These are phyloP conservation scores for Heliconius himera DNA, from an alignment of 1,140 invertebrate genomes.

Conservation along the genomic window DNA sequence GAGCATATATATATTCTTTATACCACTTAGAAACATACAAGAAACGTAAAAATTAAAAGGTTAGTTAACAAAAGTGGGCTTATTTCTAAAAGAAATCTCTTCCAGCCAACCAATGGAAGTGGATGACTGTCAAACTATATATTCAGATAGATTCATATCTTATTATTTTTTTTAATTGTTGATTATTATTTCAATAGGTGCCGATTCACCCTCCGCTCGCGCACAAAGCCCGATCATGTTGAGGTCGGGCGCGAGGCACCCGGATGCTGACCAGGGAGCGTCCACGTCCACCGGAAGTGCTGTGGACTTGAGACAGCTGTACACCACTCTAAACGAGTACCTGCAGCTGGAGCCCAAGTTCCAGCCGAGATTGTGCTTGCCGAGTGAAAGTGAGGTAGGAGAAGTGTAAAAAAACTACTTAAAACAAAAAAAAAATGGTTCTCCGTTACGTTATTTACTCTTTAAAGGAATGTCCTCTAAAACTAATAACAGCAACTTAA, in stretches of 20 bases:
- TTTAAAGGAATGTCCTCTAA: background rate
- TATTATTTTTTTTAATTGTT: background rate
- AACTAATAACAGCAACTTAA: background rate
- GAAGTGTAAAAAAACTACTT: no score
- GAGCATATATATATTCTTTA: no score
- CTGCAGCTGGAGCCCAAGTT: constrained; percentile 86
- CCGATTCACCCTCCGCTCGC: constrained; percentile 76
- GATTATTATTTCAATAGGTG: constrained; percentile 48
- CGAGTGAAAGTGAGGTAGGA: constrained; percentile 80
- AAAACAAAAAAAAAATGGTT: background rate
- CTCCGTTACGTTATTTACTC: background rate
- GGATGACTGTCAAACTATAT: no score
- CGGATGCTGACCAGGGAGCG: constrained; percentile 60
- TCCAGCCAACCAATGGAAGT: no score
- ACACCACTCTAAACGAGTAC: constrained; percentile 86
- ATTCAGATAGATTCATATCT: background rate
- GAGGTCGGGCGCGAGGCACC: constrained; percentile 74
- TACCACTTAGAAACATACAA: no score
- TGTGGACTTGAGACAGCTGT: constrained; percentile 70
- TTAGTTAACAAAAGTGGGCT: no score
- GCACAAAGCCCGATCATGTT: constrained; percentile 64
- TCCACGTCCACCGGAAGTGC: constrained; percentile 45
- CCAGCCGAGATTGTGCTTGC: constrained; percentile 85
- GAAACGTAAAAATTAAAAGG: no score
- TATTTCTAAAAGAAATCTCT: no score